Conservation (phyloP, 2,888 invertebrate genomes). For the Chaitophorus viminalis region DNA sequence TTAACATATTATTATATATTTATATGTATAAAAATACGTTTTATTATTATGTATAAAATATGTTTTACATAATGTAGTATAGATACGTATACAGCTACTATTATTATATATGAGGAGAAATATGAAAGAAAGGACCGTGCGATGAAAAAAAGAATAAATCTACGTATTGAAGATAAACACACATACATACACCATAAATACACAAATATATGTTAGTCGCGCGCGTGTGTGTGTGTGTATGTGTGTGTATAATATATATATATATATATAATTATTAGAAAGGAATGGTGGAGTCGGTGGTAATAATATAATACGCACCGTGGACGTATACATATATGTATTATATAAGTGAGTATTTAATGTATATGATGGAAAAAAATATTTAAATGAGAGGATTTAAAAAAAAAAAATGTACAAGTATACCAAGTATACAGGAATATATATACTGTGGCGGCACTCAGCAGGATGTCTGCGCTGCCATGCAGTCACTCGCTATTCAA, state of each 20-base stretch:
- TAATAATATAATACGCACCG: slow-evolving; percentile 36
- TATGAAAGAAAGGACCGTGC: slow-evolving; percentile 31
- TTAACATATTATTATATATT: slow-evolving; percentile 27
- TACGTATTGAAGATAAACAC: slow-evolving; percentile 37
- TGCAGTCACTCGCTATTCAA: slow-evolving; percentile 12
- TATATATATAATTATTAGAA: slow-evolving; percentile 6
- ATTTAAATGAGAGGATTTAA: slow-evolving; percentile 59
- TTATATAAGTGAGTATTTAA: slow-evolving; percentile 23
- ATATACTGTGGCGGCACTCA: slow-evolving; percentile 34
- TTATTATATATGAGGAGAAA: slow-evolving; percentile 18
- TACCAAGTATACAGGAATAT: background rate
- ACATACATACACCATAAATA: background rate
- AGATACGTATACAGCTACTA: background rate
- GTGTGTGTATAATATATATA: too few relatives aligned
- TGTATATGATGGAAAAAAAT: slow-evolving; percentile 19
- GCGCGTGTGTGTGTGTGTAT: background rate
- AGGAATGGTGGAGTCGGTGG: slow-evolving; percentile 6
- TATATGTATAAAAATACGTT: slow-evolving; percentile 36
- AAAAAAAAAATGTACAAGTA: background rate
- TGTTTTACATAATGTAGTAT: background rate
- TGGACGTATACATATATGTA: background rate
- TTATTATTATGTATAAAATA: slow-evolving; percentile 43
- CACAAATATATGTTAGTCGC: background rate
- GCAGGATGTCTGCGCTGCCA: slow-evolving; percentile 46
- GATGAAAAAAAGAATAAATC: slow-evolving; percentile 39